These are phyloP conservation scores for Sitodiplosis mosellana DNA, from an alignment of 1,140 invertebrate species.

Conservation along the genomic window DNA sequence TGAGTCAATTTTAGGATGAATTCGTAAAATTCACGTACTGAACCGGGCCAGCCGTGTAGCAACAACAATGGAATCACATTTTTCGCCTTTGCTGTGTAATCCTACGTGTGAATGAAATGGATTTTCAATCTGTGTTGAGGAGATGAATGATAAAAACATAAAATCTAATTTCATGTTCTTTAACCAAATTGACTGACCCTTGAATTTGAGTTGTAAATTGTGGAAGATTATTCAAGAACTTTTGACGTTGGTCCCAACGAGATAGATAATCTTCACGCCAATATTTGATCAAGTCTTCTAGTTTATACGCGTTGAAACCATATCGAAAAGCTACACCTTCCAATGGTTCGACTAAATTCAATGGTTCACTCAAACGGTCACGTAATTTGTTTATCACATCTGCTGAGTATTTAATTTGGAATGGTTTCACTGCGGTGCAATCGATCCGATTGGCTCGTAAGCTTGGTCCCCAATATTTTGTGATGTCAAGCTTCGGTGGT, in stretches of 20 bases:
- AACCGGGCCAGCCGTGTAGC: slow-evolving; percentile 83
- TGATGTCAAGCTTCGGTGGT: slow-evolving; percentile 30
- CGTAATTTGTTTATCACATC: slow-evolving; percentile 37
- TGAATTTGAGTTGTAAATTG: slow-evolving; percentile 56
- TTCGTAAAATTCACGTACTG: slow-evolving; percentile 69
- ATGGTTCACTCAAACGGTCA: slow-evolving; percentile 31
- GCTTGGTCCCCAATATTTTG: slow-evolving; percentile 2
- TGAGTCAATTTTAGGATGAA: slow-evolving; percentile 45
- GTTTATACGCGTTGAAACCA: slow-evolving; percentile 51
- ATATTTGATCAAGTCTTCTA: slow-evolving; percentile 45
- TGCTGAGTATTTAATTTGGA: slow-evolving; percentile 1
- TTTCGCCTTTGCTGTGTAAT: slow-evolving; percentile 21
- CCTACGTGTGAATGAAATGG: slow-evolving; percentile 50
- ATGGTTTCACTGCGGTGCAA: slow-evolving; percentile 1
- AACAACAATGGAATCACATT: slow-evolving; percentile 52
- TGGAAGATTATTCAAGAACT: slow-evolving; percentile 44
- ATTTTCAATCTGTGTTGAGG: slow-evolving; percentile 56
- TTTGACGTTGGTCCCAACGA: slow-evolving; percentile 44
- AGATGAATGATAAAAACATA: too few relatives aligned
- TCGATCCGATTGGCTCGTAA: background rate
- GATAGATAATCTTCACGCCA: slow-evolving; percentile 52
- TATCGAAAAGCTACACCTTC: slow-evolving; percentile 53
- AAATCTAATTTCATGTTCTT: too few relatives aligned
- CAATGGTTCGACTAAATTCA: slow-evolving; percentile 35
- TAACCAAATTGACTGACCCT: too few relatives aligned